Base-by-base conservation (phyloP, 37 sponge, comb jelly and placozoan genomes). In the Aphrocallistes beatrix region DNA sequence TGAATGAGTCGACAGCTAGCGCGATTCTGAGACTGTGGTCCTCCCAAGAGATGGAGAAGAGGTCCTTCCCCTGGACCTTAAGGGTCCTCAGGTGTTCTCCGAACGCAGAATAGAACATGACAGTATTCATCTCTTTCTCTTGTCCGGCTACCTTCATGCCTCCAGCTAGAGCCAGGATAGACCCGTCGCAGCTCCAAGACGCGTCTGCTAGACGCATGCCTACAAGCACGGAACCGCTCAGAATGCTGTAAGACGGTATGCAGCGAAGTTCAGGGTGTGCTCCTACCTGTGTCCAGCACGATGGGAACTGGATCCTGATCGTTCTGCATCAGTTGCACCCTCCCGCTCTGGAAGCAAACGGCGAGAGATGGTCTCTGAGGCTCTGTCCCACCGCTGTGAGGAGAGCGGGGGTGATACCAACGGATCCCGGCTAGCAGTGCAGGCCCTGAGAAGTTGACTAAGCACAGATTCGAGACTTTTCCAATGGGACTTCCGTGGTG, bases 161-260 rank as follows among this genome's bases (percentile, higher is more conserved):
- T 0, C 97, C 97, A 81, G 89, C 94, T 34, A 94, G 84, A 16
- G 97, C 94, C 36, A 96, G 84, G 1, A 92, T 50, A 25, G 92
- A 86, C 3, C 97, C 97, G 84, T 51, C 85, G 40, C 82, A 89
- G 60, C 92, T 96, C 94, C 97, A 96, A 32, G 38, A 36, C 3
- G 30, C 37, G 38, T 32, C 36, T 37, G 34, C 1, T 37, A 38
- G 21, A 86, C 87, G 36, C 87, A 82, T 82, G 37, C 82, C 81
- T 81, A 86, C 69, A 81, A 40, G 32, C 82, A 38, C 82, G 32
- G 50, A 84, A 49, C 25, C 84, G 32, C 84, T 36, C 84, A 84
- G 50, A 45, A 28, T 47, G 28, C 37, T 19, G 34, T 60, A 6
- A 19, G 75, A 25, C 3, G n/a, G 6, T 60, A 42, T 16, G 45